Base-by-base conservation (phyloP, 2,888 invertebrate species). In the Chloromyia formosa region DNA sequence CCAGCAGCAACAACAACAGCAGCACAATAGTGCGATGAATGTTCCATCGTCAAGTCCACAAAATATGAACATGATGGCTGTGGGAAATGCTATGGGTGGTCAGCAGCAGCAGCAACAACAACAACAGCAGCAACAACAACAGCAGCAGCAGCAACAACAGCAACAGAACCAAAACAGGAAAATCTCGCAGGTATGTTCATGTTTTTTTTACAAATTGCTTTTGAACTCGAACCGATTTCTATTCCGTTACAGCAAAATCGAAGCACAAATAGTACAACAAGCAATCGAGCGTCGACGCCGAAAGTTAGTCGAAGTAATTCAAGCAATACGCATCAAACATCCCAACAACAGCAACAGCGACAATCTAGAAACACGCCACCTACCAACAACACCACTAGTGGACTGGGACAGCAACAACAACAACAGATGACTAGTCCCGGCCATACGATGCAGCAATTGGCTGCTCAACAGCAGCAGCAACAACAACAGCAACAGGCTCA, bases 1-100 rank as follows among this genome's bases (percentile, higher is more conserved):
- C 27, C 83, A 84, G 23, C 85, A 75, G 60, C 76, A 78, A 49
- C 77, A 76, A 78, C 87, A 87, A 62, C 84, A 84, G 40, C 83
- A 85, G 22, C 76, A 76, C 72, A 74, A 40, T 83, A 74, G 27
- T 83, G 81, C 82, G 18, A 79, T 82, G 81, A 80, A 73, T 78
- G 80, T 84, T 62, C 88, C 87, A 1, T 85, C 87, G 54, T 85
- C 87, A 5, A 85, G 88, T 80, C 86, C 87, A 0, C 86, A 87
- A 75, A 87, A 86, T 78, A 84, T 82, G 77, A 83, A 81, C 77
- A 79, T 82, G 45, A 81, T 85, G 62, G 80, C 80, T 2, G 82
- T 79, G 10, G 58, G 76, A 23, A 71, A 68, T 12, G 77, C 77
- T 64, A 81, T 77, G 64, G 78, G 60, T 80, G 83, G 78, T 81